A percentile compares a stretch with the other conserved stretches of the same genome.
Evolutionary conservation across 2,888 invertebrate genomes (phyloP).

Genomic region (Muscina levida): DNA sequence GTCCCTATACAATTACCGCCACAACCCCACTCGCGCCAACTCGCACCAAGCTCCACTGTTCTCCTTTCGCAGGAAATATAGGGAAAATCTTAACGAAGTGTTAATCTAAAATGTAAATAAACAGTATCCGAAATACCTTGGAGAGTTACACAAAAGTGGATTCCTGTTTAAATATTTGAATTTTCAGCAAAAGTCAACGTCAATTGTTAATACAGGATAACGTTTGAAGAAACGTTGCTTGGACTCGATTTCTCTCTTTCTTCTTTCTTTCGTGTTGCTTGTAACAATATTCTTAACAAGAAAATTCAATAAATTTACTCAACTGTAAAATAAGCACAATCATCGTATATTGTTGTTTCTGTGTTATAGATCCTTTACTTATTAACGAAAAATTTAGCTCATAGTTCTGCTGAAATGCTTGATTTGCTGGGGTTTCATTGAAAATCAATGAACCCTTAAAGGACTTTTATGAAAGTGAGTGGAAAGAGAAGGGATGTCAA

Average conservation of each 20-base stretch:
- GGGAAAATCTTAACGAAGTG: not conserved
- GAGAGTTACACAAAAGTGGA: not conserved
- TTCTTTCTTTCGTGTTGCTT: not conserved
- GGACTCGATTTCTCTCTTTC: no score
- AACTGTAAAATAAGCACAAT: slow-evolving; percentile 53
- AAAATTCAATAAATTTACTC: slow-evolving; percentile 48
- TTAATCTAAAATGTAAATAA: slow-evolving; percentile 11
- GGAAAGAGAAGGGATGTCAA: no score
- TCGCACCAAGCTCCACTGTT: no score
- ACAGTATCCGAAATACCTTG: slow-evolving; percentile 7
- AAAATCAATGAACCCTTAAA: not conserved
- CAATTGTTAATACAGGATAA: not conserved
- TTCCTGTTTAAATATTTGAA: not conserved
- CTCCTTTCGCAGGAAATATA: not conserved
- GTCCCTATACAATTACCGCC: no score
- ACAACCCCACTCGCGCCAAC: no score
- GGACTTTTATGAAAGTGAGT: no score
- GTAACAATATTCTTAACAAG: not conserved
- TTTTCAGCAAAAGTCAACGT: not conserved
- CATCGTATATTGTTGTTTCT: slow-evolving; percentile 20
- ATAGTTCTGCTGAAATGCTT: not conserved
- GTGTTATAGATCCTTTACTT: not conserved
- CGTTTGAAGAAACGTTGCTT: no score
- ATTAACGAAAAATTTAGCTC: not conserved
- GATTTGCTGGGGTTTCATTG: not conserved